Base-by-base conservation (phyloP, 2,113 vertebrate species). In the Illadopsis cleaveri region DNA sequence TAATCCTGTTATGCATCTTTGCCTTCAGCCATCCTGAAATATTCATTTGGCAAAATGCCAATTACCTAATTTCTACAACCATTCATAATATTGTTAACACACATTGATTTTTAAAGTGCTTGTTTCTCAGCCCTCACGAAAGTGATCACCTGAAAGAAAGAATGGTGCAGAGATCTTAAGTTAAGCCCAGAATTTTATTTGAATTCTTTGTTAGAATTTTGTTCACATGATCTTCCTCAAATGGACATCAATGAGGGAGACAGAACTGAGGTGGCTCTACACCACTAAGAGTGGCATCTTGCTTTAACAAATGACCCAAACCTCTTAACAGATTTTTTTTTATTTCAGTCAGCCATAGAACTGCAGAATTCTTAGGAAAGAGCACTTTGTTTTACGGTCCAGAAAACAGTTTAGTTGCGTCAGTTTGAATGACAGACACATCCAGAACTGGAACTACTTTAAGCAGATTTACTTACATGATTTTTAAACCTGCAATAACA, bases 51-150 rank as follows among this genome's bases (percentile, higher is more conserved):
- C 8, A 84, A 82, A 94, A 84, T 51, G 38, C 28, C 65, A 96
- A 17, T 7, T 56, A 16, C 17, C 6, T 85, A 77, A 81, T 92
- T 94, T 69, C 58, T 90, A 38, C 68, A 86, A 24, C 22, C 38
- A 81, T 95, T 91, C 75, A 92, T 81, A 88, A 93, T 75, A 60
- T 50, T 92, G 60, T 83, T 75, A 83, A 57, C 73, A 68, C 15
- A 10, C 12, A 96, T 95, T 85, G 57, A 89, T 89, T 91, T 87
- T 96, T 88, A 61, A 93, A 86, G 50, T 93, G 28, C 31, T 83
- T 84, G 20, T 64, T 86, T 58, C 17, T 16, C 37, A 80, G 23
- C 23, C 31, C 37, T 89, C 38, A 54, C 19, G 82, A 77, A 94
- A 78, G 8, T 77, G 70, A 65, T 60, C 12, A 4, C 47, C 33